Evolutionary conservation across 2,113 vertebrate species (phyloP).

Genomic region (Pandion haliaetus): DNA sequence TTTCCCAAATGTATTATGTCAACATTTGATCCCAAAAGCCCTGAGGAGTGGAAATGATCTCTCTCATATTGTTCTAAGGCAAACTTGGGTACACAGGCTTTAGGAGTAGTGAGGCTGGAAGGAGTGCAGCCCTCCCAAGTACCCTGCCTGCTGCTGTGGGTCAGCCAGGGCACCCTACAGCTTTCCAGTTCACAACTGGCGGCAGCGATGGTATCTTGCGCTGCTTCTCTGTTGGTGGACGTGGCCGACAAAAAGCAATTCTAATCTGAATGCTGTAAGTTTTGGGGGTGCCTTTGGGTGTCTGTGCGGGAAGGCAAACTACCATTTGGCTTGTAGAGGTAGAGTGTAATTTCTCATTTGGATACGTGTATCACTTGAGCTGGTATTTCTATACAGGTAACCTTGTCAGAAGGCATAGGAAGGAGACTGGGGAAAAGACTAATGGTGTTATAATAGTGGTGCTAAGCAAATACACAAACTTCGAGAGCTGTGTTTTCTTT

Average conservation of each 20-base stretch:
- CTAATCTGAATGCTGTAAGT: not conserved
- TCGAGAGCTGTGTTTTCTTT: not conserved
- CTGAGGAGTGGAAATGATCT: slow-evolving; percentile 42
- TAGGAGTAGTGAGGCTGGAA: not conserved
- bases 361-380: not conserved
- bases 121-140: not conserved
- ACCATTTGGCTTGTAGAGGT: not conserved
- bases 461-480: not conserved
- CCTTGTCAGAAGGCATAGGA: not conserved
- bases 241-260: not conserved
- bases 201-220: fast-evolving
- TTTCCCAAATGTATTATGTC: slow-evolving; percentile 18
- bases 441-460: not conserved
- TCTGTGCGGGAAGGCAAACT: not conserved
- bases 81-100: not conserved
- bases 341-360: not conserved
- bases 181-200: not conserved
- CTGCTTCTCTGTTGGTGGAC: fast-evolving
- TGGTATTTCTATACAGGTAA: not conserved
- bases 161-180: fast-evolving
- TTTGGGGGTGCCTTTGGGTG: not conserved
- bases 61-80: not conserved
- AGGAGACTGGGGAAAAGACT: not conserved
- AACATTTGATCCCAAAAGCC: slow-evolving; percentile 46
- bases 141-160: not conserved